These are phyloP conservation scores for Xiphophorus hellerii DNA, from an alignment of 2,113 vertebrate species.

Conservation along the genomic window DNA sequence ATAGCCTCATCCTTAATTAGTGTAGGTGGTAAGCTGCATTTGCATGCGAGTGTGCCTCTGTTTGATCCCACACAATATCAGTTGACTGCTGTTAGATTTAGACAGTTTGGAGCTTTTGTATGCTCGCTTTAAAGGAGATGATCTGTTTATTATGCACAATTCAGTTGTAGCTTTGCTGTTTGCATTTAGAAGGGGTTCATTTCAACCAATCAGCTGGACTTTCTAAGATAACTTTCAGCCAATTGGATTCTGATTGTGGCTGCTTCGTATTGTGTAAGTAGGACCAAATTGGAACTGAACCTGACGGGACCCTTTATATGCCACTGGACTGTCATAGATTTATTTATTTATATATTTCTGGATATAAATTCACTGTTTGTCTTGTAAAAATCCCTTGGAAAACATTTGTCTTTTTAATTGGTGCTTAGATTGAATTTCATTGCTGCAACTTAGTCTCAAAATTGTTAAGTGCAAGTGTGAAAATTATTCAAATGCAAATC, in stretches of 20 bases:
- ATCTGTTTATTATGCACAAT: slow-evolving; percentile 11
- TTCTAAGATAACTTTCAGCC: background rate
- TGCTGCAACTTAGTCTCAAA: background rate
- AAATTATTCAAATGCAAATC: slow-evolving; percentile 3
- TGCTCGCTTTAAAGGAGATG: slow-evolving; percentile 7
- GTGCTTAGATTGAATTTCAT: background rate
- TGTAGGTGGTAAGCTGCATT: slow-evolving; percentile 15
- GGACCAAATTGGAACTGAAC: background rate
- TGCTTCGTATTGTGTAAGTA: background rate
- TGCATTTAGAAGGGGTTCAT: background rate
- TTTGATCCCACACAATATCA: slow-evolving; percentile 51
- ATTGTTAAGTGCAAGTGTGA: background rate
- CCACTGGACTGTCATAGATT: background rate
- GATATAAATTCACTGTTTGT: background rate
- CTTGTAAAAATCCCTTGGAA: background rate
- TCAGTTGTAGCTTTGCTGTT: slow-evolving; percentile 5
- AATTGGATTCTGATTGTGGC: background rate
- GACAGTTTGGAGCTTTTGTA: slow-evolving; percentile 34
- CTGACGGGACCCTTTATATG: too few species aligned
- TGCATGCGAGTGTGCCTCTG: slow-evolving; percentile 1
- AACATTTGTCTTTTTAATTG: background rate
- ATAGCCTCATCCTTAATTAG: slow-evolving; percentile 56
- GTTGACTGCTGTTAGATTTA: slow-evolving; percentile 24
- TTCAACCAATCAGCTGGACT: background rate
- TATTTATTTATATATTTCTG: background rate